Conservation (phyloP, 2,888 invertebrate species). For the Vandiemenella viatica region DNA sequence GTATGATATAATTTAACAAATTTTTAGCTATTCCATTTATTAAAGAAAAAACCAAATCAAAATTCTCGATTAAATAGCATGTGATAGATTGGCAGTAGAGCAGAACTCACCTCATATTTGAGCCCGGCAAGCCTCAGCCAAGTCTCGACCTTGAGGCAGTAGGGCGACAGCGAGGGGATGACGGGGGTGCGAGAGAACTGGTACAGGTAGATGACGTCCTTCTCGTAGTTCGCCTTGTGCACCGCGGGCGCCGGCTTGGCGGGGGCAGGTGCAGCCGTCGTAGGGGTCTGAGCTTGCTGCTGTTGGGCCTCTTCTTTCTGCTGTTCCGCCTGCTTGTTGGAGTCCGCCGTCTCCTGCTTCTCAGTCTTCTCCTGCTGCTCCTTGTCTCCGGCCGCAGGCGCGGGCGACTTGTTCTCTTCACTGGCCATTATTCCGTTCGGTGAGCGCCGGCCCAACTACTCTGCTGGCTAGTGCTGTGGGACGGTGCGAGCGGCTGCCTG, state of each 20-base stretch:
- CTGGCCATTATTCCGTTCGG: conserved; percentile 45
- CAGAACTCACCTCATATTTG: conserved; percentile 81
- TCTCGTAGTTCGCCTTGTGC: conserved; percentile 76
- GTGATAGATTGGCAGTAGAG: too few relatives aligned
- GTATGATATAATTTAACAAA: too few relatives aligned
- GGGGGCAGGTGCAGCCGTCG: conserved; percentile 36
- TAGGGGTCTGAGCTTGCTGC: conserved; percentile 29
- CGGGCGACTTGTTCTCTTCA: conserved; percentile 56
- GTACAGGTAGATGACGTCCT: conserved; percentile 85
- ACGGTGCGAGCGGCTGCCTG: too few relatives aligned
- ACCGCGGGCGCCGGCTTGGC: conserved; percentile 58
- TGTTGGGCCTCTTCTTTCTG: conserved; percentile 28
- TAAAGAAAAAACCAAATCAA: too few relatives aligned
- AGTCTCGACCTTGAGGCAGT: conserved; percentile 90
- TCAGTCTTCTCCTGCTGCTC: conserved; percentile 24
- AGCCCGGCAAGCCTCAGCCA: conserved; percentile 83
- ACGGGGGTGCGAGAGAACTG: conserved; percentile 84
- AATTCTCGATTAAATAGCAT: too few relatives aligned
- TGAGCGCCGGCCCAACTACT: background rate
- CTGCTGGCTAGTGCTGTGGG: too few relatives aligned
- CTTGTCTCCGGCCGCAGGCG: conserved; percentile 34
- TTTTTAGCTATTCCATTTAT: too few relatives aligned
- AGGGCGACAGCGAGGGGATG: conserved; percentile 80
- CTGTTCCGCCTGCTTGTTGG: conserved; percentile 24
- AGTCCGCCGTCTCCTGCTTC: conserved; percentile 23